Conservation (phyloP, 1,140 invertebrate genomes). For the Atta colombica region DNA sequence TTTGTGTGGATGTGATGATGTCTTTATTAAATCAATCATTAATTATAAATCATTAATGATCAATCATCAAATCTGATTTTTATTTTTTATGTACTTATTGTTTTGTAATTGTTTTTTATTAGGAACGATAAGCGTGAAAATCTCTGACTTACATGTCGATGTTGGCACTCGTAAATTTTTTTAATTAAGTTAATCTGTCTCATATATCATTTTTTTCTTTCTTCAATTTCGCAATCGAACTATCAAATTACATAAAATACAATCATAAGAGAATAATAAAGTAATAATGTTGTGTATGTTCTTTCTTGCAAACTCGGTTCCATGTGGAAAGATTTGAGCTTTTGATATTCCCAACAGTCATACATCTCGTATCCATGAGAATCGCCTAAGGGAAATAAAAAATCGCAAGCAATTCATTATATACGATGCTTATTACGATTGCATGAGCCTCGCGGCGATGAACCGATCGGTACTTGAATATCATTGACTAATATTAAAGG, state of each 20-base stretch:
- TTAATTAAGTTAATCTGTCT: not conserved
- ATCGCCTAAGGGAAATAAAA: not conserved
- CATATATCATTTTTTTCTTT: not conserved
- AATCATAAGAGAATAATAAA: slow-evolving; percentile 8
- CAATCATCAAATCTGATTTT: slow-evolving; percentile 4
- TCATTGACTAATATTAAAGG: slow-evolving; percentile 35
- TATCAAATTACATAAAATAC: not conserved
- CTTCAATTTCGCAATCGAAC: not conserved
- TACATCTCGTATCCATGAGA: not conserved
- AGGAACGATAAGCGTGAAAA: not conserved
- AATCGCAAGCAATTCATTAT: not conserved
- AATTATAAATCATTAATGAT: slow-evolving; percentile 25
- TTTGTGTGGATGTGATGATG: slow-evolving; percentile 2
- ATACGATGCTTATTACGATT: slow-evolving; percentile 10
- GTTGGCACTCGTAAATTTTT: not conserved
- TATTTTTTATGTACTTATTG: slow-evolving; percentile 1
- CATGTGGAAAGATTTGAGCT: not conserved
- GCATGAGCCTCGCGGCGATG: slow-evolving; percentile 19
- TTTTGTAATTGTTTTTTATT: not conserved
- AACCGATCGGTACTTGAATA: slow-evolving; percentile 22
- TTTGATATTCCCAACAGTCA: not conserved
- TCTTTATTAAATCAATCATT: slow-evolving; percentile 28
- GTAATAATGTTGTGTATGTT: not conserved
- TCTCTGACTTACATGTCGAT: not conserved
- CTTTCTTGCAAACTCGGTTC: not conserved